phyloP scores from a whole-genome alignment of 2,113 vertebrate genomes.

The Larimichthys crocea region DNA sequence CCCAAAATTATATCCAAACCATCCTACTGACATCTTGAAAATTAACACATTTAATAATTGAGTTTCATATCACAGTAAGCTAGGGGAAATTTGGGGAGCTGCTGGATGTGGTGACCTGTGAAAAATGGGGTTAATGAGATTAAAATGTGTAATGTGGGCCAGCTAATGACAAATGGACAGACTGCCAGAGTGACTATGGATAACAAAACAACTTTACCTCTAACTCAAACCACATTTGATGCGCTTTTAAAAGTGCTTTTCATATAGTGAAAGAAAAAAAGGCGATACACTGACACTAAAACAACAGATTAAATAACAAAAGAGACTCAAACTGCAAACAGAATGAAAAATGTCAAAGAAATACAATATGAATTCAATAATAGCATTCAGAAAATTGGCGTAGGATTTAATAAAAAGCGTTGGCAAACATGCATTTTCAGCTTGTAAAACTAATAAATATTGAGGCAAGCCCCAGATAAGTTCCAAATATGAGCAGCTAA shows the following conservation, averaged over 20 bases:
- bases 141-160: neutral
- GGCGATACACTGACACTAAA: neutral
- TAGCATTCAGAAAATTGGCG: too few relatives aligned
- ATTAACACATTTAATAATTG: neutral
- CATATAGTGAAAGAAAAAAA: too few relatives aligned
- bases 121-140: neutral
- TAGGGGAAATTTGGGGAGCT: neutral
- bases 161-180: neutral
- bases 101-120: neutral
- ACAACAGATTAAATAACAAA: neutral
- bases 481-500: slow-evolving; percentile 2
- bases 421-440: neutral
- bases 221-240: neutral
- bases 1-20: neutral
- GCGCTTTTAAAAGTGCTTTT: neutral
- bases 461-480: neutral
- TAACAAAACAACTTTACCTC: neutral
- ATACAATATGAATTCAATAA: neutral
- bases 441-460: neutral
- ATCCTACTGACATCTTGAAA: neutral
- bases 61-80: neutral
- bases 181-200: neutral
- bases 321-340: neutral
- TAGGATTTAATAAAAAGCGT: neutral
- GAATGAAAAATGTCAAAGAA: too few relatives aligned